Conservation (phyloP, 2,113 vertebrate genomes). For the Ceyx margarethae region DNA sequence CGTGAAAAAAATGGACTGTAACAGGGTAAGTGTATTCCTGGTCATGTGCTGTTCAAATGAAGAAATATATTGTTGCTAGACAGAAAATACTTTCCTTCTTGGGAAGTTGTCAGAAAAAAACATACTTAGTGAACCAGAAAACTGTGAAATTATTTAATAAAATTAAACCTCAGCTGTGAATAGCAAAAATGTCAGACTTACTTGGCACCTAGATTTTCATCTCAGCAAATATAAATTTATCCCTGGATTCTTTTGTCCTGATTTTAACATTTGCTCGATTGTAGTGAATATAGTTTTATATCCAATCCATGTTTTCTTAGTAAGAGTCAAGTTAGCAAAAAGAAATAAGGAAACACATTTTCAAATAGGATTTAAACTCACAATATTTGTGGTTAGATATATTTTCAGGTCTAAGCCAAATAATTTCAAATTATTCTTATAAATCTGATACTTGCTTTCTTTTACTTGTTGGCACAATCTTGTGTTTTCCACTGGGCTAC, state of each 20-base stretch:
- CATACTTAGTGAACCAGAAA: constrained; percentile 36
- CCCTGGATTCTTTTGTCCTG: not conserved
- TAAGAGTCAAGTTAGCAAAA: constrained; percentile 27
- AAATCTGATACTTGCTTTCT: not conserved
- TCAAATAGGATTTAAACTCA: not conserved
- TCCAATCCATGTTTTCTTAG: not conserved
- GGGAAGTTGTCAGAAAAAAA: constrained; percentile 38
- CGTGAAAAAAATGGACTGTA: constrained; percentile 25
- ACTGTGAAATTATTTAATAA: constrained; percentile 39
- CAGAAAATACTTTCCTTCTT: constrained; percentile 13
- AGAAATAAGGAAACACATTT: constrained; percentile 15
- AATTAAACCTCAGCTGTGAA: constrained; percentile 43
- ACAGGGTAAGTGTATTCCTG: constrained; percentile 21
- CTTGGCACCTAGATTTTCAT: constrained; percentile 55
- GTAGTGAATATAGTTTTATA: not conserved
- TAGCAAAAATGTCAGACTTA: constrained; percentile 50
- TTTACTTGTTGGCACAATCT: not conserved
- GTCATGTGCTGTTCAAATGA: constrained; percentile 19
- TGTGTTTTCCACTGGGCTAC: not conserved
- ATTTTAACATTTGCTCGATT: constrained; percentile 25
- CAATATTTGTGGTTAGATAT: not conserved
- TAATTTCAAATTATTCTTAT: not conserved
- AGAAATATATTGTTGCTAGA: not conserved
- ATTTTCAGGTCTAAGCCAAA: not conserved
- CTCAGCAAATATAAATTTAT: constrained; percentile 45